Evolutionary conservation across 2,113 vertebrate genomes (phyloP).

Genomic region (Argyrosomus japonicus): DNA sequence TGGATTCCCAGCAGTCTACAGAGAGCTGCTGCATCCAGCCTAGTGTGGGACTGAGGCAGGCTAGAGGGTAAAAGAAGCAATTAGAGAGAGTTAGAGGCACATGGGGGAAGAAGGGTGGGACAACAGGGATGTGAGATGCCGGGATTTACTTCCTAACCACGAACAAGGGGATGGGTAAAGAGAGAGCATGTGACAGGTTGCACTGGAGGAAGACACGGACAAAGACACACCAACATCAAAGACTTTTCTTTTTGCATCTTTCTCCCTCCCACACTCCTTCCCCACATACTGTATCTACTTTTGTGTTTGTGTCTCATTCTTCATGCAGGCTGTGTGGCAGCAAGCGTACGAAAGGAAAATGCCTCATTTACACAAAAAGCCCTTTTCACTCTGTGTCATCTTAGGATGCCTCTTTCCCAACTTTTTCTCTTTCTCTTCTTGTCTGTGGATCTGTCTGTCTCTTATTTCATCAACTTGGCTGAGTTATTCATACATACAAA

Average conservation of each 20-base stretch:
- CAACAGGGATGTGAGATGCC: conserved; percentile 52
- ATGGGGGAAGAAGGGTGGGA: conserved; percentile 41
- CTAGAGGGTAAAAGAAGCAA: conserved; percentile 73
- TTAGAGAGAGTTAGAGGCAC: conserved; percentile 68
- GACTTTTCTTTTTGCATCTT: conserved; percentile 21
- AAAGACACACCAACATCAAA: conserved; percentile 64
- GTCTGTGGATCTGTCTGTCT: background rate
- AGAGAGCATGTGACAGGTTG: conserved; percentile 60
- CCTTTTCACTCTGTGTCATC: conserved; percentile 28
- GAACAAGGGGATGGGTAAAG: conserved; percentile 55
- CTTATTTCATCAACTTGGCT: background rate
- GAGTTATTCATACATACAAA: conserved; percentile 15
- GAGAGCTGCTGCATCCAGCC: conserved; percentile 59
- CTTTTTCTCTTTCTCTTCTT: conserved; percentile 9
- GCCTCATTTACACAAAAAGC: conserved; percentile 67
- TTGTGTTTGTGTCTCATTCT: conserved; percentile 31
- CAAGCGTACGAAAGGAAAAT: conserved; percentile 42
- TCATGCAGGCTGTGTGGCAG: conserved; percentile 38
- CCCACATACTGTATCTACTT: conserved; percentile 19
- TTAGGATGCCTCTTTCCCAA: background rate
- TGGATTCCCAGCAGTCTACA: conserved; percentile 61
- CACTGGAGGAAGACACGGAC: conserved; percentile 55
- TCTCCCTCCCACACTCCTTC: conserved; percentile 18
- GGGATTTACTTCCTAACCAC: conserved; percentile 58
- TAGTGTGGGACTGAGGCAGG: conserved; percentile 50